Evolutionary conservation across 2,888 invertebrate genomes (phyloP), one percentile per base, ranked within the genome.

Genomic region (Stenchaetothrips biformis): DNA sequence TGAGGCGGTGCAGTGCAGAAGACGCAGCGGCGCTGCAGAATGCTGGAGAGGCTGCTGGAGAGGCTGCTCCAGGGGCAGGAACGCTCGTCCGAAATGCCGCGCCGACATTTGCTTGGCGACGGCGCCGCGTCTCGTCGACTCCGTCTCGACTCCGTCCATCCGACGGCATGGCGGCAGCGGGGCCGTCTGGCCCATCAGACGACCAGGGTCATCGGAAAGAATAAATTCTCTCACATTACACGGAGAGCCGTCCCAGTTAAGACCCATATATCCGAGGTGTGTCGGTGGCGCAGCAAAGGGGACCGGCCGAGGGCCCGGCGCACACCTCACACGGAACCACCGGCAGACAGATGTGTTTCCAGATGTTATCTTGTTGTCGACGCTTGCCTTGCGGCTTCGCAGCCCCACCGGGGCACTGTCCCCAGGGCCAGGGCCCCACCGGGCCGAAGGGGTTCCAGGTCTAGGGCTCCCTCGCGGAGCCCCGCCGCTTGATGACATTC

Each of bases 191-290:
- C 53, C 53, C 53, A 53, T 13, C 53, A 9, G 53, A 13, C 0
- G 53, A 37, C 37, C 37, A 37, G 37, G 13, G 59, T 59, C 18
- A 59, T 7, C 67, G 9, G 21, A 25, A 11, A 74, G 25, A 74
- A 25, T 25, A 74, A 74, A 74, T 74, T 53, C 25, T 74, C 67
- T 74, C 67, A 74, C 67, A 74, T 74, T 74, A 74, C 67, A 74
- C 67, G 67, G 25, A 37, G 11, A 25, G 67, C 59, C 59, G 59
- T 59, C 59, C 16, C 18, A 59, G 59, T 59, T 59, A 59, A 59
- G 59, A 59, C 59, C 59, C 59, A 16, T 59, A 59, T 59, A 59
- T 13, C 59, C 59, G 53, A 53, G 53, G 53, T 16, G 53, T 53
- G 53, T 53, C 53, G 13, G 16, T 18, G 16, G 53, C 53, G 53